Evolutionary conservation across 2,113 vertebrate genomes (phyloP).

Genomic region (Lonchura striata): DNA sequence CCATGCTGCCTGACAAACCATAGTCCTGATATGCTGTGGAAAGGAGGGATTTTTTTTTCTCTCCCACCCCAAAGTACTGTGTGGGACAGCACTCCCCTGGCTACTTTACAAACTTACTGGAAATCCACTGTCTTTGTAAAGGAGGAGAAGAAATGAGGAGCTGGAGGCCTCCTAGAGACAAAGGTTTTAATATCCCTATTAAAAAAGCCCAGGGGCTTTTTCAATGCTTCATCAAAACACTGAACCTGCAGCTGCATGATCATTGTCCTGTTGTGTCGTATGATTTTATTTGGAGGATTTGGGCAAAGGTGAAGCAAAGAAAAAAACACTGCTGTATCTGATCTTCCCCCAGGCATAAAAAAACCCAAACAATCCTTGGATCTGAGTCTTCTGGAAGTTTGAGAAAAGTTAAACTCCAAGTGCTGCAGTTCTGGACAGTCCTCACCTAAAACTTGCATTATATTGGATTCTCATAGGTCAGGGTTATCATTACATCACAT

Average conservation of each 20-base stretch:
- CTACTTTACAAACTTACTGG: background rate
- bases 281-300: background rate
- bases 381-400: background rate
- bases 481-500: background rate
- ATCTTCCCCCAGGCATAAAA: background rate
- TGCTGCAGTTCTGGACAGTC: background rate
- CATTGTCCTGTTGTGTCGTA: background rate
- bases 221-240: background rate
- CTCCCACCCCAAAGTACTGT: background rate
- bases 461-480: background rate
- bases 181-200: background rate
- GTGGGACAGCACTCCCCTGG: background rate
- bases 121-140: background rate
- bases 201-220: background rate
- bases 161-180: background rate
- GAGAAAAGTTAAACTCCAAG: background rate
- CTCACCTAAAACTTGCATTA: background rate
- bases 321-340: background rate
- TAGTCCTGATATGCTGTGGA: background rate
- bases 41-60: background rate
- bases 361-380: background rate
- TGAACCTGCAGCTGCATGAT: background rate
- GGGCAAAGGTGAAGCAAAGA: background rate
- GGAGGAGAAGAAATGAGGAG: background rate
- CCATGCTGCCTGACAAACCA: background rate